Percentiles rank a stretch among this genome's conserved stretches.
These are phyloP conservation scores for Eristalis intricaria DNA, from an alignment of 2,888 invertebrate species.

Conservation along the genomic window DNA sequence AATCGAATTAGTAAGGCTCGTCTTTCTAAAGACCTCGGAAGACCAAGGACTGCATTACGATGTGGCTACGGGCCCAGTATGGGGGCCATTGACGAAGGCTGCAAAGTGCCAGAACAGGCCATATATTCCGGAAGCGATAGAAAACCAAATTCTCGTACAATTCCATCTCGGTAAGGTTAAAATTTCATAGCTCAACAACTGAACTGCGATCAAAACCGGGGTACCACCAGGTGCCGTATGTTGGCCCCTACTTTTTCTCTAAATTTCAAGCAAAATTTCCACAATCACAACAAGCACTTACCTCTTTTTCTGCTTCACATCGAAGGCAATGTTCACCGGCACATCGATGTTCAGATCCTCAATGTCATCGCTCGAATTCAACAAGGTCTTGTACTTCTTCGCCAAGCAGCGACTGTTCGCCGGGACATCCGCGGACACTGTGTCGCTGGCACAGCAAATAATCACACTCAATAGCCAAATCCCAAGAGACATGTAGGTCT, in stretches of 20 bases:
- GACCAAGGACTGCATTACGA: too few species aligned
- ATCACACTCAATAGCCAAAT: conserved; percentile 69
- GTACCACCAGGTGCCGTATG: too few species aligned
- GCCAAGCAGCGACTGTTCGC: conserved; percentile 74
- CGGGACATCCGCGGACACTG: conserved; percentile 65
- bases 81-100: too few species aligned
- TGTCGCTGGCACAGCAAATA: conserved; percentile 63
- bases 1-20: too few species aligned
- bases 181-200: too few species aligned
- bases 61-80: too few species aligned
- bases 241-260: background rate
- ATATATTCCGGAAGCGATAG: too few species aligned
- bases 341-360: conserved; percentile 80
- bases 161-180: too few species aligned
- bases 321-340: conserved; percentile 78
- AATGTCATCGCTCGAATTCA: conserved; percentile 78
- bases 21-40: too few species aligned
- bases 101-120: too few species aligned
- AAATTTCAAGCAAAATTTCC: background rate
- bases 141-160: too few species aligned
- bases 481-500: conserved; percentile 50
- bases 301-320: conserved; percentile 79
- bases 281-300: conserved; percentile 73
- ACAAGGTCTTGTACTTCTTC: conserved; percentile 75
- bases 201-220: too few species aligned